These are phyloP conservation scores for Sicus ferrugineus DNA, from an alignment of 2,888 invertebrate species.

Conservation along the genomic window DNA sequence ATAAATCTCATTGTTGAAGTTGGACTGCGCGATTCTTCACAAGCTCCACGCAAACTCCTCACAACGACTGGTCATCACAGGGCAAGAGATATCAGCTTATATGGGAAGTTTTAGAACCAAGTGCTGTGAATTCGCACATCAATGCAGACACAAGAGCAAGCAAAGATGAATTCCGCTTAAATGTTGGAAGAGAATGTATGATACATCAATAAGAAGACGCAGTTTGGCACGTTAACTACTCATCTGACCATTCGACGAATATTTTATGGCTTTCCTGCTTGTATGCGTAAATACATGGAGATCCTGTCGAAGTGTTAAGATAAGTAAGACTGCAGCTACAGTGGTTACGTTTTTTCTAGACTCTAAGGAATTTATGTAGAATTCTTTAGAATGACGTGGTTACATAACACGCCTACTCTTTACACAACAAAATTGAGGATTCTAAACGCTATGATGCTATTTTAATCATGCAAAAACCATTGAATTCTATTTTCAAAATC, in stretches of 20 bases:
- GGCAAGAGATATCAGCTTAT: neutral
- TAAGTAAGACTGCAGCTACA: too few species aligned
- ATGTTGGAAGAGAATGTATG: neutral
- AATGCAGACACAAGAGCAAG: neutral
- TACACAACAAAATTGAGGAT: too few species aligned
- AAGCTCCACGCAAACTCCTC: neutral
- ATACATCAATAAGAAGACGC: constrained; percentile 2
- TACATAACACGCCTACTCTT: too few species aligned
- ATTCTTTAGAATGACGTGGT: too few species aligned
- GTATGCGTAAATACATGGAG: neutral
- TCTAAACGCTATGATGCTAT: neutral
- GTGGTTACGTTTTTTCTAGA: too few species aligned
- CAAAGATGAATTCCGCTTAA: neutral
- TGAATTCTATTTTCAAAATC: too few species aligned
- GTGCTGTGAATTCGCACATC: neutral
- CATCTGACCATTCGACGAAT: neutral
- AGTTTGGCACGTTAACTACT: neutral
- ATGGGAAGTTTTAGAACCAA: neutral
- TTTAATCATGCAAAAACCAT: too few species aligned
- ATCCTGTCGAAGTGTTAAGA: neutral
- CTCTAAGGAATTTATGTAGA: too few species aligned
- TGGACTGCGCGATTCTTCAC: neutral
- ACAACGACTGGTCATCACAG: neutral
- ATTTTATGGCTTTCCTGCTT: neutral
- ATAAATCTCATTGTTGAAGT: neutral